A percentile compares a stretch with the other conserved stretches of the same genome.
Conservation (phyloP, 2,888 invertebrate species). For the Drosophila kokeensis region DNA sequence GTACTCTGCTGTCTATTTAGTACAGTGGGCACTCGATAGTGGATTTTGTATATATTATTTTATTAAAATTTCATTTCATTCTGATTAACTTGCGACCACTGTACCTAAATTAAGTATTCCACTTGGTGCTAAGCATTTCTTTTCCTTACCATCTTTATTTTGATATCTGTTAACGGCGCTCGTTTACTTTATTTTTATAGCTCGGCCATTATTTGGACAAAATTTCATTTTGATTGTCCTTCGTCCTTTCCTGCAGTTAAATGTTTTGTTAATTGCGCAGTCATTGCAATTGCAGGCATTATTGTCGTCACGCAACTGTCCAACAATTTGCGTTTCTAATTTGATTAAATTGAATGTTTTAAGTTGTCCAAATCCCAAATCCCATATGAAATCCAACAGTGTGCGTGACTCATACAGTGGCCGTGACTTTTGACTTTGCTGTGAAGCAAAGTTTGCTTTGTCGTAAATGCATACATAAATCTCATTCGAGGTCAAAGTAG, state of each 20-base stretch:
- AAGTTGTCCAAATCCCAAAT: neutral
- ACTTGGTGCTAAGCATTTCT: neutral
- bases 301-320: conserved; percentile 49
- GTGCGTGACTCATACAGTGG: conserved; percentile 34
- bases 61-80: neutral
- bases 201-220: conserved; percentile 16
- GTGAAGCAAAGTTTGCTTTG: conserved; percentile 12
- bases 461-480: conserved; percentile 33
- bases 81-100: neutral
- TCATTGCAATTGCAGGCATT: conserved; percentile 29
- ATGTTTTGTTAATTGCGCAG: conserved; percentile 55
- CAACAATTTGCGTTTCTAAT: conserved; percentile 11
- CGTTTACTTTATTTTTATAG: conserved; percentile 1
- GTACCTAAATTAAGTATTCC: neutral
- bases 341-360: conserved; percentile 16
- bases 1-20: neutral
- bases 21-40: neutral
- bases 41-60: neutral
- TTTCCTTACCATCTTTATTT: neutral
- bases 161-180: neutral
- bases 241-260: conserved; percentile 22
- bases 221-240: conserved; percentile 18
- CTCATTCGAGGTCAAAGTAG: conserved; percentile 47
- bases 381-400: conserved; percentile 4
- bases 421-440: conserved; percentile 35